These are phyloP conservation scores for Drosophila tripunctata DNA, from an alignment of 2,888 invertebrate species.

Conservation along the genomic window DNA sequence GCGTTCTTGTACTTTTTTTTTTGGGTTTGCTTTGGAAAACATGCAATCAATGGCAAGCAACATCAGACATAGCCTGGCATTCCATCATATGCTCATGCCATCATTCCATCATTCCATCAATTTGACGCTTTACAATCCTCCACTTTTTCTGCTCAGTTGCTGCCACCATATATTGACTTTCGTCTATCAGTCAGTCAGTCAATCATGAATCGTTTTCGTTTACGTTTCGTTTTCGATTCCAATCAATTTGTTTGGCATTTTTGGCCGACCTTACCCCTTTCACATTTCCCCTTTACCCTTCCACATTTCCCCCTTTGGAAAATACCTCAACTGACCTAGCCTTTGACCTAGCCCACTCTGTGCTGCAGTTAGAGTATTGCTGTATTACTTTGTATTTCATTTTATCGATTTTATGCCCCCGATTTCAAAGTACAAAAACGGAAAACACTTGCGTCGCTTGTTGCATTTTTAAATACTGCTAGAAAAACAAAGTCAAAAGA, in stretches of 20 bases:
- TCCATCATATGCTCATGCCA: background rate
- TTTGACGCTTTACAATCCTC: background rate
- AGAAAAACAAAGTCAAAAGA: background rate
- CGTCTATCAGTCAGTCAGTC: constrained; percentile 64
- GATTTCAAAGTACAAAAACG: constrained; percentile 31
- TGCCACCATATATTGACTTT: constrained; percentile 29
- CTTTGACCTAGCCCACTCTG: constrained; percentile 11
- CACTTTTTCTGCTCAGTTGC: background rate
- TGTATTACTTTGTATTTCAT: constrained; percentile 30
- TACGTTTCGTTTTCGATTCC: constrained; percentile 77
- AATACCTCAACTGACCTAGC: constrained; percentile 16
- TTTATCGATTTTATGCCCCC: constrained; percentile 55
- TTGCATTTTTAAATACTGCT: constrained; percentile 69
- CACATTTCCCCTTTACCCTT: background rate
- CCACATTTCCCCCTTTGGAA: background rate
- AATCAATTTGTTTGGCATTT: constrained; percentile 77
- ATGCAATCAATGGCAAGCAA: constrained; percentile 54
- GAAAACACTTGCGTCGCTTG: constrained; percentile 55
- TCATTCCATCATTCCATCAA: background rate
- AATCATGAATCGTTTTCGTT: constrained; percentile 77
- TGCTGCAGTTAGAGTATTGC: constrained; percentile 17
- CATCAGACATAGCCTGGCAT: constrained; percentile 27
- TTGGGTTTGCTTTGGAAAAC: constrained; percentile 9
- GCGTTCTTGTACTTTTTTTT: background rate
- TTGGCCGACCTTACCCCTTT: constrained; percentile 49